phyloP scores from a whole-genome alignment of 2,888 invertebrate genomes.

The Habrosyne pyritoides region DNA sequence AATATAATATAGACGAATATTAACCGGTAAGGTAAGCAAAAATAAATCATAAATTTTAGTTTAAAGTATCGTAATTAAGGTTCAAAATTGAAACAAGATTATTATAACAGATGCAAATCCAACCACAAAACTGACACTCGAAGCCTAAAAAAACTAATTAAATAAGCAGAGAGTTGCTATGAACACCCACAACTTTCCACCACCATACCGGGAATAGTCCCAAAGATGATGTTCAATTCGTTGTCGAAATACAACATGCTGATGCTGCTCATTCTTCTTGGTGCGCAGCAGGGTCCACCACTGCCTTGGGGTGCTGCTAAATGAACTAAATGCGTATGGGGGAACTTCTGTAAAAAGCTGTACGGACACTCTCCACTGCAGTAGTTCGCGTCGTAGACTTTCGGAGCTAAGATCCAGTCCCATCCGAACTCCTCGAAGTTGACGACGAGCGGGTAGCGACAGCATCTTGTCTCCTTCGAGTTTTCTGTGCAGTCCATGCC shows the following conservation, averaged over 20 bases:
- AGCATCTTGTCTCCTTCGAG: slow-evolving; percentile 93
- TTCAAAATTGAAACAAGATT: neutral
- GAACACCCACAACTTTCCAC: slow-evolving; percentile 97
- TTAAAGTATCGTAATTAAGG: neutral
- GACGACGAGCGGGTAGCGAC: slow-evolving; percentile 95
- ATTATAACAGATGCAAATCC: slow-evolving; percentile 9
- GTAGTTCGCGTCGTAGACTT: slow-evolving; percentile 96
- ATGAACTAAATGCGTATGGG: slow-evolving; percentile 94
- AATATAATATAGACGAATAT: neutral
- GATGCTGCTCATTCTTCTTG: slow-evolving; percentile 93
- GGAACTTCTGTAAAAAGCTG: slow-evolving; percentile 92
- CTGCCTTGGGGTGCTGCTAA: slow-evolving; percentile 90
- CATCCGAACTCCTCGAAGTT: slow-evolving; percentile 98
- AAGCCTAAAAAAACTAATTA: slow-evolving; percentile 40
- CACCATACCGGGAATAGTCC: slow-evolving; percentile 96
- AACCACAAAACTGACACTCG: slow-evolving; percentile 43
- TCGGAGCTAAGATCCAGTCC: slow-evolving; percentile 99
- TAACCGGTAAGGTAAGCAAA: neutral
- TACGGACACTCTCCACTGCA: slow-evolving; percentile 97
- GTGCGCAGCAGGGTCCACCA: slow-evolving; percentile 96
- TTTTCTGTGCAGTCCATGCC: slow-evolving; percentile 93
- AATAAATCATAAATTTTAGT: neutral
- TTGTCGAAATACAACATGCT: slow-evolving; percentile 96
- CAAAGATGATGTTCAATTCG: slow-evolving; percentile 93
- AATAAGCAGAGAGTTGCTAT: slow-evolving; percentile 70